phyloP scores from a whole-genome alignment of 2,797 vertebrate species.

The Enteromius argenteus region DNA sequence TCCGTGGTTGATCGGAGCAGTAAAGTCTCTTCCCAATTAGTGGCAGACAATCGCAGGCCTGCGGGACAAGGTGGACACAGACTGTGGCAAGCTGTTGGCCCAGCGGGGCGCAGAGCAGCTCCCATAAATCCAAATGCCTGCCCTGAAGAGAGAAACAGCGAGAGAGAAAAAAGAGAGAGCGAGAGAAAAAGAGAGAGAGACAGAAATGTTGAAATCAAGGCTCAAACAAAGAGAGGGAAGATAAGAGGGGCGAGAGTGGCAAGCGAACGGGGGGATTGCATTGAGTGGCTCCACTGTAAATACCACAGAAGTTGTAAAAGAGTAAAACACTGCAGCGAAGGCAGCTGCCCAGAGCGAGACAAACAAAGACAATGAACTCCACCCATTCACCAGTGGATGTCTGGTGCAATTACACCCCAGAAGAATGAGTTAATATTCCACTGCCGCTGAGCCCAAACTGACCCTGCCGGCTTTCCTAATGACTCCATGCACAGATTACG shows the following conservation, averaged over 20 bases:
- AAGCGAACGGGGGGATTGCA: constrained; percentile 47
- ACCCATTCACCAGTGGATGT: constrained; percentile 41
- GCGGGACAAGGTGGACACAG: constrained; percentile 63
- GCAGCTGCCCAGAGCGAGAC: constrained; percentile 49
- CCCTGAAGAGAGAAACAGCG: constrained; percentile 15
- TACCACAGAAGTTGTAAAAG: constrained; percentile 68
- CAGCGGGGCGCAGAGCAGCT: constrained; percentile 53
- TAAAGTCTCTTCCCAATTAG: constrained; percentile 66
- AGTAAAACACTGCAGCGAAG: constrained; percentile 46
- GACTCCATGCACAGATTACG: neutral
- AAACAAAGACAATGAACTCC: constrained; percentile 56
- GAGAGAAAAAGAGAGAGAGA: constrained; percentile 38
- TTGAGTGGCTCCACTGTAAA: constrained; percentile 70
- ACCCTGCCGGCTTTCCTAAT: neutral
- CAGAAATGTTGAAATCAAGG: constrained; percentile 56
- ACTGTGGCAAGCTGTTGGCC: constrained; percentile 67
- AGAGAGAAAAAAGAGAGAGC: constrained; percentile 27
- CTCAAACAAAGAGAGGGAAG: constrained; percentile 39
- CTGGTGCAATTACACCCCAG: constrained; percentile 39
- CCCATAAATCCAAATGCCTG: constrained; percentile 41
- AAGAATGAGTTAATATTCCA: constrained; percentile 54
- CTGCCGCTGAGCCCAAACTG: constrained; percentile 38
- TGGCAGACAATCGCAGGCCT: constrained; percentile 63
- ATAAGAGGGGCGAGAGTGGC: constrained; percentile 59
- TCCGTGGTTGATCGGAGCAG: constrained; percentile 49